Conservation (phyloP, 2,797 vertebrate genomes). For the Distichodus sexfasciatus region DNA sequence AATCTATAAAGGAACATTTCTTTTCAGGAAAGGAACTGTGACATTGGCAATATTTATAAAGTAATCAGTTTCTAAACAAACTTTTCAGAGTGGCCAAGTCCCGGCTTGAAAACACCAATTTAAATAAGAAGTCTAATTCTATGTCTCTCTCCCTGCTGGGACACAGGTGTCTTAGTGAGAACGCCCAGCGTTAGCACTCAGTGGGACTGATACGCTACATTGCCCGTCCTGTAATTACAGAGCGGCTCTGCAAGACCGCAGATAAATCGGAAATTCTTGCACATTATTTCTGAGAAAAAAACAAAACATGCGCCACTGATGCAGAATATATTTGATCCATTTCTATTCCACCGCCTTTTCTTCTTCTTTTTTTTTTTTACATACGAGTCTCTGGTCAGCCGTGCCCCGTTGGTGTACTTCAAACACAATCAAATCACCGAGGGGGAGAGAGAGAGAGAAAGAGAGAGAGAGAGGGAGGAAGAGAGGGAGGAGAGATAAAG, state of each 20-base stretch:
- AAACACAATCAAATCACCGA: conserved; percentile 6
- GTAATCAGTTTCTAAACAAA: background rate
- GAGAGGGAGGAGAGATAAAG: conserved; percentile 27
- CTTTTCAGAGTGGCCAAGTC: background rate
- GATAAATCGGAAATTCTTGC: conserved; percentile 22
- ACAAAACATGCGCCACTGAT: too few species aligned
- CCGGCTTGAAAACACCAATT: background rate
- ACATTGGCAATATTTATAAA: too few species aligned
- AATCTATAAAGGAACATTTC: too few species aligned
- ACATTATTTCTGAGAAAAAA: too few species aligned
- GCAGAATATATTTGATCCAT: too few species aligned
- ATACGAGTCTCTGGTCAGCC: background rate
- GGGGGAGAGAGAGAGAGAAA: conserved; percentile 17
- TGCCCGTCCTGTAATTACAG: conserved; percentile 45
- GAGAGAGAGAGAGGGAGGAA: too few species aligned
- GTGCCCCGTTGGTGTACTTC: background rate
- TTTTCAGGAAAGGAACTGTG: too few species aligned
- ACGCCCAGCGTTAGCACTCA: conserved; percentile 23
- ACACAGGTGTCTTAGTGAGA: conserved; percentile 55
- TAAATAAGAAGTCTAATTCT: conserved; percentile 1
- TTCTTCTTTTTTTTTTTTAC: conserved; percentile 21
- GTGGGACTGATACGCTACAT: conserved; percentile 41
- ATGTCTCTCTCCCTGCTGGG: conserved; percentile 43
- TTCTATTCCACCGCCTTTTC: too few species aligned
- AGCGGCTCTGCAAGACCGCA: conserved; percentile 21